These are phyloP conservation scores for Romanogobio albipinnatus DNA, from an alignment of 2,113 vertebrate genomes.

Conservation along the genomic window DNA sequence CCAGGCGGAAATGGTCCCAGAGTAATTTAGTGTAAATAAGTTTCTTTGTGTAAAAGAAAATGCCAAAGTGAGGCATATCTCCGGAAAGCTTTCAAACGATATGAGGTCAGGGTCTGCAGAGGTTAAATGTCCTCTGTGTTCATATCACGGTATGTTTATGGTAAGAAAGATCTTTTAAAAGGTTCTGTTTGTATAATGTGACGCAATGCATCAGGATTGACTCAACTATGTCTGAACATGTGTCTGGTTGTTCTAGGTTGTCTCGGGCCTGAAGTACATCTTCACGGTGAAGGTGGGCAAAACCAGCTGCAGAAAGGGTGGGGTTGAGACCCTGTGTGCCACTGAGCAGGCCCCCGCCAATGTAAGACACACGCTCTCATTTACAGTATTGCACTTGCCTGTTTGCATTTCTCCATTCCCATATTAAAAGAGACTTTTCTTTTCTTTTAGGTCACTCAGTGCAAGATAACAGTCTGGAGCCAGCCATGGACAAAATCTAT, in stretches of 20 bases:
- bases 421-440: not conserved
- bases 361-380: slow-evolving; percentile 56
- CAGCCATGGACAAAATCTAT: slow-evolving; percentile 39
- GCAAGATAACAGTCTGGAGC: slow-evolving; percentile 69
- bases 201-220: not conserved
- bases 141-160: not conserved
- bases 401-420: not conserved
- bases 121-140: no score
- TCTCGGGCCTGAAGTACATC: slow-evolving; percentile 65
- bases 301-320: slow-evolving; percentile 67
- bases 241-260: slow-evolving; percentile 59
- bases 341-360: rapidly evolving
- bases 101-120: no score
- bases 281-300: slow-evolving; percentile 66
- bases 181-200: not conserved
- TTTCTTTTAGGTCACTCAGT: slow-evolving; percentile 58
- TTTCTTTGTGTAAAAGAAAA: no score
- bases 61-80: no score
- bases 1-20: no score
- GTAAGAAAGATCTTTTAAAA: no score
- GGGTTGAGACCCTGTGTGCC: not conserved
- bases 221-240: not conserved
- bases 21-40: no score
- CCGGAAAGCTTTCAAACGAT: no score
- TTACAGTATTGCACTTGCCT: not conserved